Evolutionary conservation across 2,888 invertebrate genomes (phyloP).

Genomic region (Erynnis tages): DNA sequence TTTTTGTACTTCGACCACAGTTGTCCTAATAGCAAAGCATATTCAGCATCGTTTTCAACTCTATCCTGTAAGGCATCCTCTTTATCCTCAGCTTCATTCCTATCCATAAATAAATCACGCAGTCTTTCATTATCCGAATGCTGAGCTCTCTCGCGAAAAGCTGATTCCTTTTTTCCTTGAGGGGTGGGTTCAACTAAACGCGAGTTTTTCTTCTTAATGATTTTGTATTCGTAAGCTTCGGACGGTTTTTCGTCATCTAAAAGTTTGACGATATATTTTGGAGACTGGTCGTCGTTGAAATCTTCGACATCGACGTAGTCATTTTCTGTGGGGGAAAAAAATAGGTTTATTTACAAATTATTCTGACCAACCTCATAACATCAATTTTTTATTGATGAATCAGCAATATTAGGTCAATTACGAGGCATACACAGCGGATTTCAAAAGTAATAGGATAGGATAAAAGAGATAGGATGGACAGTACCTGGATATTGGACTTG

Average conservation of each 20-base stretch:
- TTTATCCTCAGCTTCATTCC: conserved; percentile 55
- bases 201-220: conserved; percentile 75
- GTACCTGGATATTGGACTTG: conserved; percentile 61
- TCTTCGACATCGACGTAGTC: conserved; percentile 67
- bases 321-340: conserved; percentile 46
- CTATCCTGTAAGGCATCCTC: conserved; percentile 48
- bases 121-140: conserved; percentile 66
- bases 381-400: too few species aligned
- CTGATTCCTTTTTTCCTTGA: conserved; percentile 57
- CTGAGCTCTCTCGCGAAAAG: conserved; percentile 70
- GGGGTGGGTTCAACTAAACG: conserved; percentile 39
- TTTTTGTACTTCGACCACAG: conserved; percentile 82
- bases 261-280: conserved; percentile 65
- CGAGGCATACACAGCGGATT: too few species aligned
- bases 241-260: conserved; percentile 67
- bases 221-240: conserved; percentile 79
- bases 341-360: too few species aligned
- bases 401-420: too few species aligned
- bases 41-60: conserved; percentile 74
- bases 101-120: conserved; percentile 65
- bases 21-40: conserved; percentile 76
- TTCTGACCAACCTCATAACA: too few species aligned
- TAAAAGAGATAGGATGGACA: too few species aligned
- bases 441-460: too few species aligned
- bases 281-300: conserved; percentile 55